phyloP scores from a whole-genome alignment of 2,888 invertebrate genomes.

The Ennomos erosarius region DNA sequence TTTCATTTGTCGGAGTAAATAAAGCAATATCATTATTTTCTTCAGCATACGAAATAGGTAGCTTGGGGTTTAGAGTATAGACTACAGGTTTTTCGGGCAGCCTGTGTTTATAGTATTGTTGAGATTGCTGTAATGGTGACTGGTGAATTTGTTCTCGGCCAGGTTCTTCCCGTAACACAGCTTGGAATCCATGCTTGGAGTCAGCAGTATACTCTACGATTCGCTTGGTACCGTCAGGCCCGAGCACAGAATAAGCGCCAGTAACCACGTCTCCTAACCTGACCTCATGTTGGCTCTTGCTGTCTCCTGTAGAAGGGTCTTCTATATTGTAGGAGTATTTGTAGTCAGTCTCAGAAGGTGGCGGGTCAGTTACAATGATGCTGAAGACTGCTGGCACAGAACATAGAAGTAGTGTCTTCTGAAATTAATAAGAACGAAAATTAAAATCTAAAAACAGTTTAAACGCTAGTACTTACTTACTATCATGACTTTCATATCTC shows the following conservation, averaged over 20 bases:
- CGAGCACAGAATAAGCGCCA: constrained; percentile 74
- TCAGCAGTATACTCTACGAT: constrained; percentile 81
- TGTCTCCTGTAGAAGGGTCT: constrained; percentile 82
- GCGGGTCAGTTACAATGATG: constrained; percentile 73
- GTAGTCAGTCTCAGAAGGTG: constrained; percentile 68
- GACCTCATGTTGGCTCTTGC: constrained; percentile 73
- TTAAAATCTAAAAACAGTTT: neutral
- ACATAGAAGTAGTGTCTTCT: constrained; percentile 42
- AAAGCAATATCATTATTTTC: constrained; percentile 41
- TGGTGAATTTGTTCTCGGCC: constrained; percentile 14
- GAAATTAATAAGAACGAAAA: constrained; percentile 22
- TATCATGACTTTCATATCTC: too few species aligned
- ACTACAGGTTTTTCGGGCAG: constrained; percentile 28
- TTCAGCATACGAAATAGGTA: constrained; percentile 37
- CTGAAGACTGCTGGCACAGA: constrained; percentile 53
- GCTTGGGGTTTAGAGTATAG: constrained; percentile 37
- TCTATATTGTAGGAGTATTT: constrained; percentile 78
- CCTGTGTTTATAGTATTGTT: constrained; percentile 23
- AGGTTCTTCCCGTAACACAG: constrained; percentile 76
- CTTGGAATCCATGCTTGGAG: constrained; percentile 81
- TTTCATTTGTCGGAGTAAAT: constrained; percentile 63
- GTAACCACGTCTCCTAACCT: constrained; percentile 70
- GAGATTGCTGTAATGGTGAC: constrained; percentile 25
- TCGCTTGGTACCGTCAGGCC: constrained; percentile 75
- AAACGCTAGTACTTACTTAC: too few species aligned